phyloP scores from a whole-genome alignment of 2,113 vertebrate species.

The Chitala chitala region DNA sequence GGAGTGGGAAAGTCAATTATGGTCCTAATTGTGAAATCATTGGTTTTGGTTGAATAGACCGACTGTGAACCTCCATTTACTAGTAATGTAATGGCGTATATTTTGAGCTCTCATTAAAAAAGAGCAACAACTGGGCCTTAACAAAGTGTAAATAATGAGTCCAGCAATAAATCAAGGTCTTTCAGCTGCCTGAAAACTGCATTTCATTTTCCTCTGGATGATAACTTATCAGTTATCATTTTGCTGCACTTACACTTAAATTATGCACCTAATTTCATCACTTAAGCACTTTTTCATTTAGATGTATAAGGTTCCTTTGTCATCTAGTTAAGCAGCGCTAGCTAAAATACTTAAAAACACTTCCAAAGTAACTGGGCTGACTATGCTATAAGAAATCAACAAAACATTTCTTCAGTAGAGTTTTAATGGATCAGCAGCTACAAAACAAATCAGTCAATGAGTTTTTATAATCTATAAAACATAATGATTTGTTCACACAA shows the following conservation, averaged over 20 bases:
- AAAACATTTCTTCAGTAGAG: background rate
- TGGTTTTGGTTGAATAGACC: slow-evolving; percentile 15
- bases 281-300: background rate
- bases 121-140: background rate
- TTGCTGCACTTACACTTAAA: background rate
- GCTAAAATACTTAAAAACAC: background rate
- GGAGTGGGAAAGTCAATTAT: slow-evolving; percentile 20
- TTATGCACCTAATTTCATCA: background rate
- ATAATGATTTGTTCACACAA: background rate
- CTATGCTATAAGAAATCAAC: too few species aligned
- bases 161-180: slow-evolving; percentile 14
- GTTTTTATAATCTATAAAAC: too few species aligned
- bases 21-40: slow-evolving; percentile 19
- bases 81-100: background rate
- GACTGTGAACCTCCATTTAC: background rate
- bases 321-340: too few species aligned
- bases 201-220: slow-evolving; percentile 11
- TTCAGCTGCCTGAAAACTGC: background rate
- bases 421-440: background rate
- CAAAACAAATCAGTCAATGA: background rate
- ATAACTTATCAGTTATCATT: slow-evolving; percentile 9
- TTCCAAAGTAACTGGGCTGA: too few species aligned
- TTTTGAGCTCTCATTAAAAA: slow-evolving; percentile 9
- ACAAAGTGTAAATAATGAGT: slow-evolving; percentile 13
- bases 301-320: background rate